Conservation (phyloP, 2,797 vertebrate genomes). For the Ataeniobius toweri region DNA sequence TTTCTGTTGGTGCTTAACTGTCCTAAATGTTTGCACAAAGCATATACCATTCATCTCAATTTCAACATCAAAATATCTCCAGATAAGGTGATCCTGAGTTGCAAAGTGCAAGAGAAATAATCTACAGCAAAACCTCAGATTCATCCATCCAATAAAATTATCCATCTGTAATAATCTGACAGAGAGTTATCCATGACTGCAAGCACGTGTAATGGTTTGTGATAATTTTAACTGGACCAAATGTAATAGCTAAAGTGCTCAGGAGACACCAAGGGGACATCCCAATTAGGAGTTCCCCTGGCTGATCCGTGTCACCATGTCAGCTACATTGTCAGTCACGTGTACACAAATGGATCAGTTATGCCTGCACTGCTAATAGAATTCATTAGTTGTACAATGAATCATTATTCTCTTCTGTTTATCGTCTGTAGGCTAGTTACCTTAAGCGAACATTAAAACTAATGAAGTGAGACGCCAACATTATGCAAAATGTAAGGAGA, state of each 20-base stretch:
- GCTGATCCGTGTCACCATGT: constrained; percentile 9
- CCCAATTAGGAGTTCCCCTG: background rate
- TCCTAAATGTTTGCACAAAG: background rate
- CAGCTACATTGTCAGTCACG: constrained; percentile 22
- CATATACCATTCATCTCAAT: background rate
- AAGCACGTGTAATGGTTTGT: background rate
- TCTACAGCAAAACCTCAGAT: background rate
- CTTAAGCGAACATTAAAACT: constrained; percentile 60
- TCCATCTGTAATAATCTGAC: constrained; percentile 2
- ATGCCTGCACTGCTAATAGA: constrained; percentile 36
- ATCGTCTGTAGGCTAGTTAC: constrained; percentile 49
- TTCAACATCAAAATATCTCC: background rate
- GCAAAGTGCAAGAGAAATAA: background rate
- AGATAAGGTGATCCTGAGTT: background rate
- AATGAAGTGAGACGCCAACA: constrained; percentile 53
- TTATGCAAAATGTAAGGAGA: constrained; percentile 33
- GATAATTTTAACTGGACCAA: constrained; percentile 16
- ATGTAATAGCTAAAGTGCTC: constrained; percentile 12
- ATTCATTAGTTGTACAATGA: constrained; percentile 34
- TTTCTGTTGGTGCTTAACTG: background rate
- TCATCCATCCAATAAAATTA: background rate
- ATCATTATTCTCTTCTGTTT: constrained; percentile 30
- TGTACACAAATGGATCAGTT: constrained; percentile 17
- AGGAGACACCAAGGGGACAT: constrained; percentile 10
- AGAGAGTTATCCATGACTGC: constrained; percentile 1